Evolutionary conservation across 2,888 invertebrate genomes (phyloP), one percentile per base, ranked within the genome.

Genomic region (Drosophila picticornis): DNA sequence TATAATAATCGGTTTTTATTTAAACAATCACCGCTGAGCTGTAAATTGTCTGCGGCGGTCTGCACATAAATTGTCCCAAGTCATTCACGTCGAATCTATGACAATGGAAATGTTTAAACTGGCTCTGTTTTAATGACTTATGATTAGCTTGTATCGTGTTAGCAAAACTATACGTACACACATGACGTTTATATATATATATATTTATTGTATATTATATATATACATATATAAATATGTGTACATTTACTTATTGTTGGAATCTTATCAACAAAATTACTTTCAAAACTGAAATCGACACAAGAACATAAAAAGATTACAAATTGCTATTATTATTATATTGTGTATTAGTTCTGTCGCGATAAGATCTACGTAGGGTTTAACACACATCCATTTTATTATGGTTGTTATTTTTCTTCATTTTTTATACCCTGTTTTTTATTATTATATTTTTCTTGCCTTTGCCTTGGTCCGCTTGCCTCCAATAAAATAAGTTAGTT

Each of bases 401-500:
- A 16, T 61, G 62, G 38, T 55, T 56, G 32, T 75, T 59, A 25
- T 57, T 55, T 25, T 61, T 38, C 40, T 38, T 55, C 9, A 31
- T 7, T 53, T 40, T 13, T 16, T 31, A 52, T 55, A 55, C 55
- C 38, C 38, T 56, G 55, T 38, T 25, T 36, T 48, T 32, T 61
- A n/a, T 56, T 57, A 38, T 56, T 46, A 43, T 52, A 32, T 32
- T 60, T 58, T 32, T 11, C 29, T 31, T 36, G 16, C 22, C 53
- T 27, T 40, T 55, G 64, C 40, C 59, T 65, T 58, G 64, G 64
- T 43, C 60, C 63, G 29, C 51, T 53, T 58, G 32, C 34, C 63
- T 34, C 7, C 78, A 78, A 85, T 85, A 85, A 85, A 85, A 85
- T 85, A 82, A 90, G 74, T 88, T 84, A 87, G 73, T 84, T 86